Conservation (phyloP, 2,113 vertebrate species). For the mouse (Mus musculus) region GRCm39 chr9:82441001-82441500, state of each 20-base stretch:
- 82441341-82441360: not conserved
- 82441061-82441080: not conserved
- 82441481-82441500: slow-evolving; percentile 63
- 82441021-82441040: not conserved
- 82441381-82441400: not conserved
- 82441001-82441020: no score
- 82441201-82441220: not conserved
- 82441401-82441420: not conserved
- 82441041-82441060: not conserved
- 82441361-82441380: not conserved
- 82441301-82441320: not conserved
- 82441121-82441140: not conserved
- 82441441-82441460: slow-evolving; percentile 8
- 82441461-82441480: slow-evolving; percentile 10
- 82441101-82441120: not conserved
- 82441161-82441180: not conserved
- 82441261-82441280: not conserved
- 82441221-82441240: not conserved
- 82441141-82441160: not conserved
- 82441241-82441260: slow-evolving; percentile 13
- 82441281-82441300: slow-evolving; percentile 21
- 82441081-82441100: not conserved
- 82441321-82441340: not conserved
- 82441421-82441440: slow-evolving; percentile 1
- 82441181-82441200: not conserved